Base-by-base conservation (phyloP, 2,113 vertebrate genomes). In the Platycercus adscitus region DNA sequence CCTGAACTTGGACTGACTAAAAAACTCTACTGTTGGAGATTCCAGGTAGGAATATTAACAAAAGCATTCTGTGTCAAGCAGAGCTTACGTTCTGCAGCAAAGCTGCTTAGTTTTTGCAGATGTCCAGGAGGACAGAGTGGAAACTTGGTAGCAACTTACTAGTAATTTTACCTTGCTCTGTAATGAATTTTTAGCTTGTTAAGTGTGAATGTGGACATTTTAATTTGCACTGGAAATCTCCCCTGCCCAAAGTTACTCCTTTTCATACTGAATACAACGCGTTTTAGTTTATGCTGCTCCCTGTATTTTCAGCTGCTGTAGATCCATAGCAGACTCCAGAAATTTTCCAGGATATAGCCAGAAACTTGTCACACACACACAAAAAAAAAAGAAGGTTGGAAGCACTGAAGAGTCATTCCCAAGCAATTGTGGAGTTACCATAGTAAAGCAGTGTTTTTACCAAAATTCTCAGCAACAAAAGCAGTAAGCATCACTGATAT, bases 371-470 rank as follows among this genome's bases (percentile, higher is more conserved):
- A 78, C 86, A 61, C n/a, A 66, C 88, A 79, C 86, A 60, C 10
- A 39, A 39, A 39, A 39, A 39, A 10, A 39, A 39, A 39, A 39
- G 39, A 39, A 39, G 39, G 46, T 64, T 90, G 75, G 82, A 95
- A 92, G 76, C 46, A 90, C 2, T 69, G n/a, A 88, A 86, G 13
- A 80, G 55, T n/a, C 41, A 55, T 88, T 91, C 93, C 50, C 72
- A 52, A 56, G 47, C 44, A 82, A 56, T 1, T 41, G 43, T 64
- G n/a, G 68, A 86, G 82, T 95, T 91, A 79, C 94, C 92, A 96
- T 60, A 91, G 76, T 65, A 93, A 90, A 93, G 41, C 52, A 52
- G 33, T 91, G 64, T 91, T 94, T 95, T 88, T 68, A 95, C 58
- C 75, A 82, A 88, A 93, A 90, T 44, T 80, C 60, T 88, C 90